Base-by-base conservation (phyloP, 1,140 invertebrate genomes). In the silkworm (Bombyx mori) region DNA sequence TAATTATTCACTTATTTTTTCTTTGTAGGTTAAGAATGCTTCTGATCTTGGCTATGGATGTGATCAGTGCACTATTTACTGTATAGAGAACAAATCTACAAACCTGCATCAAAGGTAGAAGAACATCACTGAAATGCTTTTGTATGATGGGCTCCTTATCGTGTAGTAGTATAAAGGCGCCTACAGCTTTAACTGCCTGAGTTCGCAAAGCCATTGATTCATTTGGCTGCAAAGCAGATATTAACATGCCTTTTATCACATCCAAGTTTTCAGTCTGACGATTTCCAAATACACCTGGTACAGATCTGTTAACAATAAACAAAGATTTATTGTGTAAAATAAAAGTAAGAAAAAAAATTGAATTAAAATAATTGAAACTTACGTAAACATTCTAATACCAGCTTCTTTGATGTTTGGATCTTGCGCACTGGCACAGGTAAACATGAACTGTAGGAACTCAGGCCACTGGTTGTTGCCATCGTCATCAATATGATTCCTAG, bases 391-490 rank as follows among this genome's bases (percentile, higher is more conserved):
- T 66, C 96, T 92, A 48, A 99, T 91, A 9, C 97, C 97, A 71
- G 94, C 94, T 86, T 99, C 98, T 88, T 97, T 97, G n/a, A 98
- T 89, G 52, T 93, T 90, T 42, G 94, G 88, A 73, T 94, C 91
- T 44, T 92, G 89, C 62, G 95, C 94, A 87, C 93, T 96, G 10
- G 95, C 96, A 89, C 96, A 97, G 76, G 97, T 94, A 88, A 99
- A 99, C 72, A 99, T 90, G 85, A 99, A 99, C 78, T 97, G 94
- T 42, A 99, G 89, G 77, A 99, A 96, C 79, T 99, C 98, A 35
- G 96, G 96, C 98, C 98, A 99, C 61, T 93, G 92, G 86, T 99
- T 99, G 73, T 96, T 97, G 42, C 97, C 97, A 81, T 98, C 96
- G 68, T 99, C 98, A 82, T 99, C 98, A 65, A 99, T 94, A 58